These are phyloP conservation scores for Acleris emargana DNA, from an alignment of 2,888 invertebrate species.

Conservation along the genomic window DNA sequence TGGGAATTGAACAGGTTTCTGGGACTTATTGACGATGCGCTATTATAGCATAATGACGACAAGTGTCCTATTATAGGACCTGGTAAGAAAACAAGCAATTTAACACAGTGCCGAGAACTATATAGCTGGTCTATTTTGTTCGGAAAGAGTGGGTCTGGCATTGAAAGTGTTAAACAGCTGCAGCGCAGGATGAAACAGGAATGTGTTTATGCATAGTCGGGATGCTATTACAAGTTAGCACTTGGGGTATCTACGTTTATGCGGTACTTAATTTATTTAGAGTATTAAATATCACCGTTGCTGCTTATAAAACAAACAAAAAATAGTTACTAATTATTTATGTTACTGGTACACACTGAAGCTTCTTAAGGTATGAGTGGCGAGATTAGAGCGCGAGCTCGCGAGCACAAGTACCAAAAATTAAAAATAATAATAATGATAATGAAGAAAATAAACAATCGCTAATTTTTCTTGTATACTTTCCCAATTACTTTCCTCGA, in stretches of 20 bases:
- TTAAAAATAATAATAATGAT: too few relatives aligned
- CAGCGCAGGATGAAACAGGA: background rate
- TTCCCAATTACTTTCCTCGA: too few relatives aligned
- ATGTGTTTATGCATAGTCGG: background rate
- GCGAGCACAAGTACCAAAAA: too few relatives aligned
- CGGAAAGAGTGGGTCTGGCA: too few relatives aligned
- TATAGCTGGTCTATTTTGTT: background rate
- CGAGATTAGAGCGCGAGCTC: too few relatives aligned
- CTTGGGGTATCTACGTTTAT: background rate
- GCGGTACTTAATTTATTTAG: background rate
- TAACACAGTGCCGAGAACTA: background rate
- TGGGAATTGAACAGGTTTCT: conserved; percentile 46
- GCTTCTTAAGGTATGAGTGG: too few relatives aligned
- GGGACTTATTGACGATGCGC: conserved; percentile 39
- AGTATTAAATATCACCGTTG: too few relatives aligned
- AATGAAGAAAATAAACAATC: too few relatives aligned
- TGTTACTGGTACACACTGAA: too few relatives aligned
- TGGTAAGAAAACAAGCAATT: conserved; percentile 38
- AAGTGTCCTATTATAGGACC: conserved; percentile 39
- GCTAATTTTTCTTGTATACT: too few relatives aligned
- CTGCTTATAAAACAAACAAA: too few relatives aligned
- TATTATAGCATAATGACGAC: conserved; percentile 40
- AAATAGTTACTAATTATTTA: too few relatives aligned
- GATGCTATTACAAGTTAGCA: background rate
- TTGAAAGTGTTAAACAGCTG: background rate